Evolutionary conservation across 2,888 invertebrate species (phyloP), one percentile per base, ranked within the genome.

Genomic region (Bembecia ichneumoniformis): DNA sequence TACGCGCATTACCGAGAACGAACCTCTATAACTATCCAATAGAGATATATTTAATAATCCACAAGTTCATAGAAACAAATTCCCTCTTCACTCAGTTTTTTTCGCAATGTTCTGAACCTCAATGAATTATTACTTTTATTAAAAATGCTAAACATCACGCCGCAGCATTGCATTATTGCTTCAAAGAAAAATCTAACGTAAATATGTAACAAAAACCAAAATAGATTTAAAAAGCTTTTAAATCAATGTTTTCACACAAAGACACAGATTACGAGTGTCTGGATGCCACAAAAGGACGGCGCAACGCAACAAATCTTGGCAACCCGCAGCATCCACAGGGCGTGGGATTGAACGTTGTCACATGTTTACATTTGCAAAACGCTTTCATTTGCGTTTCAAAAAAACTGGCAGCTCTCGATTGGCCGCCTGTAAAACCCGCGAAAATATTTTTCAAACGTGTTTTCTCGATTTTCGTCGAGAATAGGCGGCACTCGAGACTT

Each of bases 301-400:
- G 82, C 75, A 78, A 61, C 84, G 82, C 75, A 78, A 63, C 74
- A 79, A 58, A 66, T 71, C 72, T 82, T 87, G 86, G 86, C 86
- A 84, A 59, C 58, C 51, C 50, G 49, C 55, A 53, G 59, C 58
- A 55, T 28, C 28, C 28, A 28, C 28, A 28, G 28, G 28, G 73
- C 74, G 75, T 72, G 74, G 75, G 75, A 68, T 65, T 68, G 51
- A 56, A 36, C 36, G 35, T 28, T 66, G 68, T 66, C 68, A 67
- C 54, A 54, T 73, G 71, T 75, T 75, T 72, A 71, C 68, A 64
- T 63, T 64, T 28, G 17, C 40, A 40, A 40, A n/a, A 40, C 14
- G 14, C 13, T 14, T 40, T 40, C 13, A 40, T 13, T 40, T 10
- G 28, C 40, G 11, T 13, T 40, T 40, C 40, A 14, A 40, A 40